Percentiles rank a stretch among this genome's conserved stretches.
These are phyloP conservation scores for Alligator sinensis DNA, from an alignment of 2,113 vertebrate species.

Conservation along the genomic window DNA sequence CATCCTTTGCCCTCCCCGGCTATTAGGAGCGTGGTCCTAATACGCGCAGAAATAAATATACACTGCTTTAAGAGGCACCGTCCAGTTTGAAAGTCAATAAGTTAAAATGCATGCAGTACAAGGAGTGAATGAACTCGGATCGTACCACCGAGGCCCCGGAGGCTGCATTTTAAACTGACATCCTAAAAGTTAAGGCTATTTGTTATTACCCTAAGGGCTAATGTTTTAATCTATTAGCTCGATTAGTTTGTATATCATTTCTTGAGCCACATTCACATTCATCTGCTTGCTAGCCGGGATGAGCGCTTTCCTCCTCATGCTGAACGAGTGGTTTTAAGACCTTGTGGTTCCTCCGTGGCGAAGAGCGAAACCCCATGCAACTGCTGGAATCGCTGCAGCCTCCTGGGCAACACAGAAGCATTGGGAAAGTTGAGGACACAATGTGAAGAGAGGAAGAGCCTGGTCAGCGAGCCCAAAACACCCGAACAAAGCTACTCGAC, in stretches of 20 bases:
- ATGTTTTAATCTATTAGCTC: constrained; percentile 24
- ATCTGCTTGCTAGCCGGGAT: constrained; percentile 19
- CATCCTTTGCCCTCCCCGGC: constrained; percentile 59
- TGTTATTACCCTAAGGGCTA: constrained; percentile 20
- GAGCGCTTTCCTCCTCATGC: not conserved
- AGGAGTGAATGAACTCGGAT: constrained; percentile 23
- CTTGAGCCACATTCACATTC: constrained; percentile 36
- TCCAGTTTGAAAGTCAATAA: constrained; percentile 61
- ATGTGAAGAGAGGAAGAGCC: not conserved
- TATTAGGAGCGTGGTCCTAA: constrained; percentile 69
- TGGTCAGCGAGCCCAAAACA: not conserved
- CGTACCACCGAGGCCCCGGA: constrained; percentile 47
- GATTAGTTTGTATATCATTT: constrained; percentile 33
- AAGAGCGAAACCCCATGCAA: constrained; percentile 17
- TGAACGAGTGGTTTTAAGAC: not conserved
- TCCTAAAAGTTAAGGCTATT: constrained; percentile 31
- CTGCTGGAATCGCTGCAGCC: constrained; percentile 25
- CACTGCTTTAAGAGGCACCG: constrained; percentile 65
- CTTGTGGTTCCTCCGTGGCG: not conserved
- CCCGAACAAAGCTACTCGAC: not conserved
- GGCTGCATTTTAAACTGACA: constrained; percentile 6
- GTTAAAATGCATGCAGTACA: constrained; percentile 59
- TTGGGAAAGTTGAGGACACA: constrained; percentile 45
- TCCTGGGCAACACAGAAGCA: constrained; percentile 59
- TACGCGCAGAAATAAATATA: constrained; percentile 61